These are phyloP conservation scores for Morpho deidamia DNA, from an alignment of 2,888 invertebrate species.

Conservation along the genomic window DNA sequence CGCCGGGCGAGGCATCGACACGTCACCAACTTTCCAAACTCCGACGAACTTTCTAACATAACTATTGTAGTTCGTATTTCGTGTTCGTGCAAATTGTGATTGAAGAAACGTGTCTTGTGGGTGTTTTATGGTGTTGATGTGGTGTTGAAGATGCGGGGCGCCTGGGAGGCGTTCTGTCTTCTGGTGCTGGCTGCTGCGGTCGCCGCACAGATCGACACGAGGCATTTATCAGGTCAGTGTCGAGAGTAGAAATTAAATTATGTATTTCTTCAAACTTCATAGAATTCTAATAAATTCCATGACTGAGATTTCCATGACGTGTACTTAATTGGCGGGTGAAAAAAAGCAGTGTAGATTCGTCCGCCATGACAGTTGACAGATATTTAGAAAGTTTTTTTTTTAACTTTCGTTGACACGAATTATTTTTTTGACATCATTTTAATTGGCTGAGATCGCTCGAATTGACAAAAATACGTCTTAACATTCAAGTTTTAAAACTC, in stretches of 20 bases:
- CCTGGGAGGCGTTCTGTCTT: constrained; percentile 69
- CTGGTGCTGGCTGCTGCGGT: constrained; percentile 44
- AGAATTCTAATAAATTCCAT: background rate
- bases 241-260: background rate
- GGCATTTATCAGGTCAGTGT: constrained; percentile 64
- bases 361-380: background rate
- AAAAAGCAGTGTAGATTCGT: constrained; percentile 4
- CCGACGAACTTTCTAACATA: constrained; percentile 47
- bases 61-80: background rate
- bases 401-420: constrained; percentile 1
- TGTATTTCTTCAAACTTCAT: background rate
- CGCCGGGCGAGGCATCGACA: constrained; percentile 37
- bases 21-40: constrained; percentile 65
- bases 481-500: no score
- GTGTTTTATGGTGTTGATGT: constrained; percentile 65
- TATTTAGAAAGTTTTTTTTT: constrained; percentile 13
- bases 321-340: background rate
- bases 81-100: constrained; percentile 25
- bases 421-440: background rate
- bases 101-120: constrained; percentile 34
- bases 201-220: constrained; percentile 62
- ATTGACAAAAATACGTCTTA: no score
- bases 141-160: constrained; percentile 70
- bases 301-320: background rate
- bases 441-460: no score